These are phyloP conservation scores for Abscondita cerata DNA, from an alignment of 2,888 invertebrate species.

Conservation along the genomic window DNA sequence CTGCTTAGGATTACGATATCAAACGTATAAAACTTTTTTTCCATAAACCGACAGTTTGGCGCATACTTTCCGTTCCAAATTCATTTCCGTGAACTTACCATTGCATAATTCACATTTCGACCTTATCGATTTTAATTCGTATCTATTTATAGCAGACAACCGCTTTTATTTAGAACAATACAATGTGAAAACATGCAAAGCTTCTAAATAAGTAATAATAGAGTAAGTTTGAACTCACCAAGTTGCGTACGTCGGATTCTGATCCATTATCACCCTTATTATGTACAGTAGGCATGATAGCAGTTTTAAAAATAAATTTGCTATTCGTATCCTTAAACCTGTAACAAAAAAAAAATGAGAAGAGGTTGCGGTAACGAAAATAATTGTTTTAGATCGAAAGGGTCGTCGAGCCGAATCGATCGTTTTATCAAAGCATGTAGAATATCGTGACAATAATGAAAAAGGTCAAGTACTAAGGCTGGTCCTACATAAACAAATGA, in stretches of 20 bases:
- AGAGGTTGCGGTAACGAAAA: too few relatives aligned
- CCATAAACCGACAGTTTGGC: too few relatives aligned
- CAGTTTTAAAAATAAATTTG: constrained; percentile 96
- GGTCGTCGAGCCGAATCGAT: too few relatives aligned
- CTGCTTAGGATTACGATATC: too few relatives aligned
- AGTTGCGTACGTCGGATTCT: constrained; percentile 84
- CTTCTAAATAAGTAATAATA: neutral
- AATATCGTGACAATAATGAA: too few relatives aligned
- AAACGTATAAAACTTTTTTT: too few relatives aligned
- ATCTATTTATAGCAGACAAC: neutral
- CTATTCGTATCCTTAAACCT: constrained; percentile 98
- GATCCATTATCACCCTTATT: constrained; percentile 89
- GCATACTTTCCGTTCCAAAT: too few relatives aligned
- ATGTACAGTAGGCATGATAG: constrained; percentile 96
- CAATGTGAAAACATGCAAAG: neutral
- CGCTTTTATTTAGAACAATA: constrained; percentile 1
- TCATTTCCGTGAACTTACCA: too few relatives aligned
- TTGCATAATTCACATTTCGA: neutral
- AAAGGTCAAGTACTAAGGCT: too few relatives aligned
- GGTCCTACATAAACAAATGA: too few relatives aligned
- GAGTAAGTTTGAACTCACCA: constrained; percentile 71
- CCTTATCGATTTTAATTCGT: neutral
- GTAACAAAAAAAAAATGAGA: constrained; percentile 57
- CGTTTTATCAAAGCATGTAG: too few relatives aligned
- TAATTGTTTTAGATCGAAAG: too few relatives aligned